Evolutionary conservation across 2,888 invertebrate genomes (phyloP), one percentile per base, ranked within the genome.

Genomic region (Noctua janthe): DNA sequence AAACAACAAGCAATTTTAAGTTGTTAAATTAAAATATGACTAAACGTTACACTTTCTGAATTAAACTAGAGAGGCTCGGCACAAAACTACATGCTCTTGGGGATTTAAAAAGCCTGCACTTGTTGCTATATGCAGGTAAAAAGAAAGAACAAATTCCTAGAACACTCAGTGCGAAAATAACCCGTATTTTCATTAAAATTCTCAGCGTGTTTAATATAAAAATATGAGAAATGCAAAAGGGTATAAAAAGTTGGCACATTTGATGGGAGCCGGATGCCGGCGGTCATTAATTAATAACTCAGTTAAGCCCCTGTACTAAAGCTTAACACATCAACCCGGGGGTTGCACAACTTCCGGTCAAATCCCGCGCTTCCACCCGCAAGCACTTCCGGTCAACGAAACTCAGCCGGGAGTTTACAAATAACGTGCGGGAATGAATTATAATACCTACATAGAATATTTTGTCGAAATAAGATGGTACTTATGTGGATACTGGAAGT

Each of bases 251-350:
- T 89, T 88, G 82, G 89, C 88, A 90, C 89, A 91, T 93, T 92
- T 89, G 92, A 92, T 92, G 92, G 90, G 85, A 90, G 90, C 92
- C 95, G 95, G 94, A 94, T 92, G 94, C 91, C 91, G 89, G 93
- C 89, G 93, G 94, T 93, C 94, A 94, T 96, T 96, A 96, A 96
- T 96, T 96, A 96, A 95, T 96, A 95, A 96, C 94, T 94, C 93
- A 93, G 95, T 94, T 94, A 94, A 96, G 94, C 94, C 93, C 90
- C 92, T 89, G 93, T 93, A 93, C 94, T 92, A 92, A 92, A 94
- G 96, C 94, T 95, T 94, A 96, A 95, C 96, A 95, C 94, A 96
- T 95, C 95, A 94, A 91, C 90, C 92, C 93, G 90, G 91, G 94
- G 94, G 92, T 91, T 91, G 92, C 92, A 92, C 92, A 95, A 95